A percentile compares a stretch with the other conserved stretches of the same genome.
Evolutionary conservation across 2,113 vertebrate genomes (phyloP).

Genomic region (Ictalurus punctatus): DNA sequence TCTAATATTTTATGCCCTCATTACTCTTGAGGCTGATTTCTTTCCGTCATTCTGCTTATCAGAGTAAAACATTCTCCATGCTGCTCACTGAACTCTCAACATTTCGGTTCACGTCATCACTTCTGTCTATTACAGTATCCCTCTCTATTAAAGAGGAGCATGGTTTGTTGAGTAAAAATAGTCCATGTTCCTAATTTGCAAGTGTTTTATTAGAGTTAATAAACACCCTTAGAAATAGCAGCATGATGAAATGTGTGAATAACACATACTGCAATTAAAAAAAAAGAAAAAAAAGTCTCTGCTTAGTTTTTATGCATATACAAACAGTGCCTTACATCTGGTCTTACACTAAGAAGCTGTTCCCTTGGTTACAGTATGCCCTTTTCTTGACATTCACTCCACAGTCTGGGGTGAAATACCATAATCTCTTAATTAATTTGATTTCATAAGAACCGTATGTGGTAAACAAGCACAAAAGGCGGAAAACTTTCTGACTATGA

Average conservation of each 20-base stretch:
- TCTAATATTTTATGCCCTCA: not conserved
- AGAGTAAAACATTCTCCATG: not conserved
- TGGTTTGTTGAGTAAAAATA: not conserved
- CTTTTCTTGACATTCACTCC: conserved; percentile 22
- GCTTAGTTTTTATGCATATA: not conserved
- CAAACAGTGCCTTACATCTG: not conserved
- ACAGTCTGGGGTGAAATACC: conserved; percentile 16
- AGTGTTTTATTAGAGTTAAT: not conserved
- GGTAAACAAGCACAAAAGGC: not conserved
- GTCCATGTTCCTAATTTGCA: not conserved
- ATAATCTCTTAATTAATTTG: conserved; percentile 12
- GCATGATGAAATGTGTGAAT: not conserved
- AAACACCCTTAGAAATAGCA: not conserved
- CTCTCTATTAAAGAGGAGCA: conserved; percentile 3
- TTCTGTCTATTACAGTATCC: not conserved
- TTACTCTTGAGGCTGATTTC: conserved; percentile 9
- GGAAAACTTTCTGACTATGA: not conserved
- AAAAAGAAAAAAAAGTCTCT: not conserved
- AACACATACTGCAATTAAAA: not conserved
- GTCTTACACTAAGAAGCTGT: conserved; percentile 1
- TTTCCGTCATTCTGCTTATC: conserved; percentile 14
- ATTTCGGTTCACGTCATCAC: not conserved
- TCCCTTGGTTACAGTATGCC: conserved; percentile 20
- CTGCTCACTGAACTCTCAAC: not conserved
- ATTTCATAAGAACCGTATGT: not conserved